Percentiles rank a stretch among this genome's conserved stretches.
phyloP scores from a whole-genome alignment of 2,113 vertebrate species.

The Lepidiolamprologus cunningtoni region DNA sequence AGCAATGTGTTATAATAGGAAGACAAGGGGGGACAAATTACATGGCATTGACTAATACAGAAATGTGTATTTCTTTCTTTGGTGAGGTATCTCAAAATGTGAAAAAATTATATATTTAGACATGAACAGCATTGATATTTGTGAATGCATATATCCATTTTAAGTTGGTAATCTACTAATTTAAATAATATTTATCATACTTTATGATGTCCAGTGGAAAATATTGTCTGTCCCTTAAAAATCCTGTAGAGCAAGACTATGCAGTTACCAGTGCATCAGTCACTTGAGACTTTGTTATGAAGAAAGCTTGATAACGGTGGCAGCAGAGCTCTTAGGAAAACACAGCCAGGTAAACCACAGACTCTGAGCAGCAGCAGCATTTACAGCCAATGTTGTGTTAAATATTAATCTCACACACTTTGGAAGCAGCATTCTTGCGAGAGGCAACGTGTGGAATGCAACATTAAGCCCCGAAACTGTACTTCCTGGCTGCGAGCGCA shows the following conservation, averaged over 20 bases:
- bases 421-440: conserved; percentile 53
- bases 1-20: background rate
- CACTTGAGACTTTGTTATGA: conserved; percentile 43
- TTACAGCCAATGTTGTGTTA: conserved; percentile 48
- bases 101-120: background rate
- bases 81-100: background rate
- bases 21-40: background rate
- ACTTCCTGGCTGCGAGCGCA: conserved; percentile 49
- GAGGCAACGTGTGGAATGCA: conserved; percentile 51
- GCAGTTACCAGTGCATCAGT: conserved; percentile 51
- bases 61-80: background rate
- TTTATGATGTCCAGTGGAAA: background rate
- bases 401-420: conserved; percentile 63
- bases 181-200: background rate
- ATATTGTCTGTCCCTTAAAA: background rate
- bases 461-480: conserved; percentile 47
- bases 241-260: background rate
- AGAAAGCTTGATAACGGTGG: conserved; percentile 32
- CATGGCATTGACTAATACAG: background rate
- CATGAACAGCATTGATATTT: background rate
- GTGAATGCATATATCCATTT: background rate
- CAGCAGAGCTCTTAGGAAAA: conserved; percentile 41
- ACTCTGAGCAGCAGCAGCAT: conserved; percentile 1
- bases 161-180: background rate
- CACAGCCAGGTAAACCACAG: conserved; percentile 22